Conservation (phyloP, 2,888 invertebrate species). For the Thymelicus lineola region DNA sequence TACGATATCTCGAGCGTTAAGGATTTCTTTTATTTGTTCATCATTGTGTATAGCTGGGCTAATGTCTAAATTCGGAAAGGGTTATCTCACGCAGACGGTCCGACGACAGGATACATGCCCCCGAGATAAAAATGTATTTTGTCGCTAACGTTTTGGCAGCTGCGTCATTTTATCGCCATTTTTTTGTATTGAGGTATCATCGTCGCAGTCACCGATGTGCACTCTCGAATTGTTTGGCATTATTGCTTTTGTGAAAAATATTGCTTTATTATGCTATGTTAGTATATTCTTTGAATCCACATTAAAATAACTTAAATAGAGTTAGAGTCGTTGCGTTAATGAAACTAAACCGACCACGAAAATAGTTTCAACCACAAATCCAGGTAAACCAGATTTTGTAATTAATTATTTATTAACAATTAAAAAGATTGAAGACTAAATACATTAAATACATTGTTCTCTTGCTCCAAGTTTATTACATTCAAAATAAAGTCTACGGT, state of each 20-base stretch:
- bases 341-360: too few relatives aligned
- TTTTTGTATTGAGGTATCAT: slow-evolving; percentile 30
- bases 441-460: not conserved
- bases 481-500: not conserved
- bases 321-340: too few relatives aligned
- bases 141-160: slow-evolving; percentile 53
- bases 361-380: too few relatives aligned
- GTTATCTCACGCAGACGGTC: slow-evolving; percentile 61
- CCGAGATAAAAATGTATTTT: slow-evolving; percentile 60
- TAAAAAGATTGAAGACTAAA: too few relatives aligned
- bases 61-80: slow-evolving; percentile 67
- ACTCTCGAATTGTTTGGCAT: slow-evolving; percentile 28
- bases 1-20: slow-evolving; percentile 53
- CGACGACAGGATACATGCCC: slow-evolving; percentile 59
- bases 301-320: too few relatives aligned
- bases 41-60: slow-evolving; percentile 50
- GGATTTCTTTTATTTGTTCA: slow-evolving; percentile 48
- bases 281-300: too few relatives aligned
- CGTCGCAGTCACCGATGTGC: slow-evolving; percentile 37
- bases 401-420: too few relatives aligned
- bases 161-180: slow-evolving; percentile 53
- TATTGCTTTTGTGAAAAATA: not conserved
- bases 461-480: not conserved
- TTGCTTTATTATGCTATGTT: slow-evolving; percentile 27
- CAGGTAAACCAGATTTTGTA: too few relatives aligned